A percentile compares a stretch with the other conserved stretches of the same genome.
Conservation (phyloP, 2,797 vertebrate genomes). For the Poecilia picta region DNA sequence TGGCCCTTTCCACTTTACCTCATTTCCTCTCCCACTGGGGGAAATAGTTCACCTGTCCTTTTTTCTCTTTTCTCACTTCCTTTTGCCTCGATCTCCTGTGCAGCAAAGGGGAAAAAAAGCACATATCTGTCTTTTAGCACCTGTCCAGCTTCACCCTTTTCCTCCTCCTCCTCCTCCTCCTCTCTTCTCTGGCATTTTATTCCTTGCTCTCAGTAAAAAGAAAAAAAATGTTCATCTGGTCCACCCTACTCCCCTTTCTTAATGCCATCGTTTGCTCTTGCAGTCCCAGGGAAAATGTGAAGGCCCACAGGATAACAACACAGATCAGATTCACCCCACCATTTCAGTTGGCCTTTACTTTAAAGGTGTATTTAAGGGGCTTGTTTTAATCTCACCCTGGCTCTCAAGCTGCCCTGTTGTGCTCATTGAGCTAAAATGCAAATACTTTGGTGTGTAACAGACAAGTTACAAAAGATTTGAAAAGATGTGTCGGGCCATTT, state of each 20-base stretch:
- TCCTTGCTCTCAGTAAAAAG: conserved; percentile 57
- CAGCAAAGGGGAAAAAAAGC: conserved; percentile 37
- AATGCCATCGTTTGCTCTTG: conserved; percentile 69
- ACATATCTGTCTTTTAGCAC: conserved; percentile 75
- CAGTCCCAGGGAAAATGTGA: conserved; percentile 61
- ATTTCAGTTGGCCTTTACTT: conserved; percentile 26
- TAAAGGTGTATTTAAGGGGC: conserved; percentile 33
- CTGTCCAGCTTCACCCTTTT: conserved; percentile 57
- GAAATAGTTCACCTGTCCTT: conserved; percentile 77
- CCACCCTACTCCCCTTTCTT: conserved; percentile 41
- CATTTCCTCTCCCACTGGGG: conserved; percentile 72
- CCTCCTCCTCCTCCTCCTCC: conserved; percentile 17
- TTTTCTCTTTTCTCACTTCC: conserved; percentile 37
- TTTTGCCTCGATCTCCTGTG: conserved; percentile 54
- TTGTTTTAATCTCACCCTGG: background rate
- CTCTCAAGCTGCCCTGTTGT: background rate
- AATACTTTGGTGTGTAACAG: background rate
- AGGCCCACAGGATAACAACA: conserved; percentile 49
- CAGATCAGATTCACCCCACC: conserved; percentile 59
- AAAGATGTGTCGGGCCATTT: no score
- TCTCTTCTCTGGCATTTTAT: conserved; percentile 49
- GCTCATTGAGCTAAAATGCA: background rate
- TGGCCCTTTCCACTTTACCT: conserved; percentile 65
- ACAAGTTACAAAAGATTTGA: background rate
- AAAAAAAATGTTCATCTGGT: conserved; percentile 47